Conservation (phyloP, 2,113 vertebrate genomes). For the human region GRCh38 chr21:44097001-44097500, state of each 20-base stretch:
- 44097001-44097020: too few species aligned
- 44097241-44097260: neutral
- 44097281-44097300: neutral
- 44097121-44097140: neutral
- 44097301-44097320: too few species aligned
- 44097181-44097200: neutral
- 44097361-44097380: accelerated
- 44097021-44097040: neutral
- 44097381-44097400: accelerated
- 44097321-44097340: too few species aligned
- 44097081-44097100: neutral
- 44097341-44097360: too few species aligned
- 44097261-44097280: neutral
- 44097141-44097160: neutral
- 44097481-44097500: neutral
- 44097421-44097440: neutral
- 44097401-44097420: neutral
- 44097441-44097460: neutral
- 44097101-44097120: neutral
- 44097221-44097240: neutral
- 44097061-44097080: accelerated
- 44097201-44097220: neutral
- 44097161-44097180: neutral
- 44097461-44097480: neutral
- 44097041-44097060: neutral